Conservation (phyloP, 2,113 vertebrate species). For the Syngnathus typhle region DNA sequence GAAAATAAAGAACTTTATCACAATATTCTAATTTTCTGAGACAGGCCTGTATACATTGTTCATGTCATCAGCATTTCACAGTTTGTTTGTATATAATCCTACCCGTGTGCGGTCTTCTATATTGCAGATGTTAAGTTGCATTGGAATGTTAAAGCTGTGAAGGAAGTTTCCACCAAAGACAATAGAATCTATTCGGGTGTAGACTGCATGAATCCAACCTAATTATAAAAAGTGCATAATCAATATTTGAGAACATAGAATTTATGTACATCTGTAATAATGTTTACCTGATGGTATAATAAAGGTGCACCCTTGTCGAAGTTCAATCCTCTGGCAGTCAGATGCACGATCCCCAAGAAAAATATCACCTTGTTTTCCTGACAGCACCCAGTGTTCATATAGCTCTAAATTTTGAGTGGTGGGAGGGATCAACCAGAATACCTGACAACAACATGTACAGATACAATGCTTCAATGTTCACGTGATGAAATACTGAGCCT, state of each 20-base stretch:
- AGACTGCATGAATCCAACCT: slow-evolving; percentile 76
- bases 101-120: slow-evolving; percentile 94
- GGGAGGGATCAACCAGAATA: slow-evolving; percentile 97
- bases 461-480: not conserved
- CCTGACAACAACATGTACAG: slow-evolving; percentile 61
- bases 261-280: not conserved
- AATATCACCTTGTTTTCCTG: slow-evolving; percentile 94
- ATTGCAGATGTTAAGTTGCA: slow-evolving; percentile 72
- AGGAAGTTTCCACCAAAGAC: slow-evolving; percentile 97
- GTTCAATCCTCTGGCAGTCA: slow-evolving; percentile 90
- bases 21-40: no score
- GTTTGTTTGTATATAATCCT: slow-evolving; percentile 26
- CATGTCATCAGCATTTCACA: not conserved
- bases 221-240: not conserved
- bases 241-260: not conserved
- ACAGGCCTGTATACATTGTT: not conserved
- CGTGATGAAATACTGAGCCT: not conserved
- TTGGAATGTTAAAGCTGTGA: slow-evolving; percentile 97
- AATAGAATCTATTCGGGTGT: slow-evolving; percentile 90
- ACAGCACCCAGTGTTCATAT: slow-evolving; percentile 97
- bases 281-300: slow-evolving; percentile 89
- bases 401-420: slow-evolving; percentile 92
- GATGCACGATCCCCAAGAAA: slow-evolving; percentile 88
- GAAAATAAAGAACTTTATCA: no score
- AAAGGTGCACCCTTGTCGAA: slow-evolving; percentile 93